Conservation (phyloP, 2,113 vertebrate genomes). For the Thalassoma bifasciatum region DNA sequence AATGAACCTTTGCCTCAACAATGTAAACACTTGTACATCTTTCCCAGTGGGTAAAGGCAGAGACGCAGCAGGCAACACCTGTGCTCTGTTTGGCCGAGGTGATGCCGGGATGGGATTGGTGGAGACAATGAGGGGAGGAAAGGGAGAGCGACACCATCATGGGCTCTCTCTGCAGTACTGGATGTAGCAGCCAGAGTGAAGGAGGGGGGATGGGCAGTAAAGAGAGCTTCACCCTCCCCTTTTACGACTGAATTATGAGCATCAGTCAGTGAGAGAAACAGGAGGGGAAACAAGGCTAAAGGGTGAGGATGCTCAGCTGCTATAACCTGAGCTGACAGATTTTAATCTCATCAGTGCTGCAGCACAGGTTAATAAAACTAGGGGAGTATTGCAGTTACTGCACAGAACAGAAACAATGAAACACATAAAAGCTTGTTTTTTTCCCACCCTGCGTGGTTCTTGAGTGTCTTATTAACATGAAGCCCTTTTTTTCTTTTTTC, state of each 20-base stretch:
- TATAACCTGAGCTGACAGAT: slow-evolving; percentile 3
- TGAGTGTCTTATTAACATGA: background rate
- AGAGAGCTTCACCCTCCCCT: slow-evolving; percentile 29
- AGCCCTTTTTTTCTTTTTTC: background rate
- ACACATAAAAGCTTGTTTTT: background rate
- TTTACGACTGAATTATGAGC: slow-evolving; percentile 45
- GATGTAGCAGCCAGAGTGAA: slow-evolving; percentile 48
- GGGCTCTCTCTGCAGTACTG: slow-evolving; percentile 70
- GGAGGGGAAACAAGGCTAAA: slow-evolving; percentile 32
- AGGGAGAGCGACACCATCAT: slow-evolving; percentile 47
- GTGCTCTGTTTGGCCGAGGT: slow-evolving; percentile 51
- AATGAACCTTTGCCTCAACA: slow-evolving; percentile 29
- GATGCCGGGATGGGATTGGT: slow-evolving; percentile 54
- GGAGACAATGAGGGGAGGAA: slow-evolving; percentile 33
- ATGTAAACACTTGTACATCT: slow-evolving; percentile 33
- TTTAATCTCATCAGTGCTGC: background rate
- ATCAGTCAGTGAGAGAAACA: slow-evolving; percentile 30
- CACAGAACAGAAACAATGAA: background rate
- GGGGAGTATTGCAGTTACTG: background rate
- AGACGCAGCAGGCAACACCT: slow-evolving; percentile 60
- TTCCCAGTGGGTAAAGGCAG: slow-evolving; percentile 40
- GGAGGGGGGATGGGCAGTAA: slow-evolving; percentile 59
- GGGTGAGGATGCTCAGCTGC: slow-evolving; percentile 13
- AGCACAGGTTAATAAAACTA: background rate
- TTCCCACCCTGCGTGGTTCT: too few species aligned